Conservation (phyloP, 2,113 vertebrate species). For the Mola mola region DNA sequence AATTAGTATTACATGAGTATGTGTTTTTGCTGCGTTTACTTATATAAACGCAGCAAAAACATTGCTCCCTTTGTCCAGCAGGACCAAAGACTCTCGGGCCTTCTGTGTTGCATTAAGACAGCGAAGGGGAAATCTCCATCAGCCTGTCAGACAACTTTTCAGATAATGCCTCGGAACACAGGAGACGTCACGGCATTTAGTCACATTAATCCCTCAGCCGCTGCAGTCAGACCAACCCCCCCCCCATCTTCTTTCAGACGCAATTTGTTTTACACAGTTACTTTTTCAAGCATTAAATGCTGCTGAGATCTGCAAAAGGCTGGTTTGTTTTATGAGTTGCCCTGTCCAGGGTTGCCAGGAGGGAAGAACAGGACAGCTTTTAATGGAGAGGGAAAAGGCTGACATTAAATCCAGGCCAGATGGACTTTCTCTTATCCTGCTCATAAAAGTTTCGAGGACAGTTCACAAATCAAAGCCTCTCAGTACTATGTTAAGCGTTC, state of each 20-base stretch:
- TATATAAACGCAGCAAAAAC: too few species aligned
- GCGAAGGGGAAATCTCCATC: conserved; percentile 54
- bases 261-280: conserved; percentile 77
- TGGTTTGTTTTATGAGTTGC: conserved; percentile 71
- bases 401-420: conserved; percentile 81
- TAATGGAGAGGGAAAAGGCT: conserved; percentile 71
- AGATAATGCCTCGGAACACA: conserved; percentile 71
- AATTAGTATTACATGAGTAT: too few species aligned
- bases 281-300: conserved; percentile 76
- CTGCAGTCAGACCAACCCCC: conserved; percentile 48
- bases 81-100: conserved; percentile 25
- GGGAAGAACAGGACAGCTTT: conserved; percentile 74
- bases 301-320: conserved; percentile 57
- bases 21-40: too few species aligned
- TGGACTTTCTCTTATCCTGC: conserved; percentile 81
- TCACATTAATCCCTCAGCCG: conserved; percentile 65
- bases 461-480: conserved; percentile 83
- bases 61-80: too few species aligned
- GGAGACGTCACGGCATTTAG: conserved; percentile 63
- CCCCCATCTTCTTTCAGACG: conserved; percentile 40
- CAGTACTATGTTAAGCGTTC: conserved; percentile 80
- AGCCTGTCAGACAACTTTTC: conserved; percentile 69
- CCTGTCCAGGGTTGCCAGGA: conserved; percentile 68
- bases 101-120: conserved; percentile 38
- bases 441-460: conserved; percentile 81